Evolutionary conservation across 2,113 vertebrate species (phyloP).

Genomic region (Odocoileus virginianus): DNA sequence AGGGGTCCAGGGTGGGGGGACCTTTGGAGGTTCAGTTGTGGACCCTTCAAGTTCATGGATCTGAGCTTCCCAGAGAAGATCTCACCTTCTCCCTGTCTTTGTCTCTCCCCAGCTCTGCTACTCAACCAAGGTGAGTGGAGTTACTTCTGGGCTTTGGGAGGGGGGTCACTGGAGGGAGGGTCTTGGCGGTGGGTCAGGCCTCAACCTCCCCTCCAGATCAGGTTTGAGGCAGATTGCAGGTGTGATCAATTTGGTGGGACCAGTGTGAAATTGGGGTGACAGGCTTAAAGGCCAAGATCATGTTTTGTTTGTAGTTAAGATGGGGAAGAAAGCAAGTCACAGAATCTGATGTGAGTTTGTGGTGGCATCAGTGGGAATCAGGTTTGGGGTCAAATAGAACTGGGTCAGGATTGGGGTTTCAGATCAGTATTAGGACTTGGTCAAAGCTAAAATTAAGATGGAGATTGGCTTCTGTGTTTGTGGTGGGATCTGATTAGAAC

Average conservation of each 20-base stretch:
- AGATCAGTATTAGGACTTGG: background rate
- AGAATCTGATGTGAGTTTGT: background rate
- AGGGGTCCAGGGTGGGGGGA: background rate
- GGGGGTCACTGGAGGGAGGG: background rate
- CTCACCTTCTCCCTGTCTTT: slow-evolving; percentile 64
- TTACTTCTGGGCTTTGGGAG: background rate
- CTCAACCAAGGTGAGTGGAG: slow-evolving; percentile 87
- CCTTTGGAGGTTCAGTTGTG: background rate
- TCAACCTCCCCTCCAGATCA: background rate
- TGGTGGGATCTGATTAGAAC: background rate
- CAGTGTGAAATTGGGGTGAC: background rate
- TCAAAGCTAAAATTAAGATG: background rate
- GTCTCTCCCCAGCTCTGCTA: slow-evolving; percentile 82
- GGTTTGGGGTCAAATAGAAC: background rate
- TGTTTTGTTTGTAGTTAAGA: background rate
- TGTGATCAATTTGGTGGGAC: background rate
- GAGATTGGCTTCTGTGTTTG: background rate
- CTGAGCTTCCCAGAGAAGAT: background rate
- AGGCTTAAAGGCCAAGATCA: background rate
- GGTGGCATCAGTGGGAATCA: background rate
- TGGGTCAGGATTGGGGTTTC: background rate
- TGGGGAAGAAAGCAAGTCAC: too few species aligned
- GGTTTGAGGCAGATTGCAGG: background rate
- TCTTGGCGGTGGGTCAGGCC: background rate
- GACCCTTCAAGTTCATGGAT: background rate